Percentiles rank a stretch among this genome's conserved stretches.
Evolutionary conservation across 1,140 invertebrate genomes (phyloP).

Genomic region (Lordiphosa stackelbergi): DNA sequence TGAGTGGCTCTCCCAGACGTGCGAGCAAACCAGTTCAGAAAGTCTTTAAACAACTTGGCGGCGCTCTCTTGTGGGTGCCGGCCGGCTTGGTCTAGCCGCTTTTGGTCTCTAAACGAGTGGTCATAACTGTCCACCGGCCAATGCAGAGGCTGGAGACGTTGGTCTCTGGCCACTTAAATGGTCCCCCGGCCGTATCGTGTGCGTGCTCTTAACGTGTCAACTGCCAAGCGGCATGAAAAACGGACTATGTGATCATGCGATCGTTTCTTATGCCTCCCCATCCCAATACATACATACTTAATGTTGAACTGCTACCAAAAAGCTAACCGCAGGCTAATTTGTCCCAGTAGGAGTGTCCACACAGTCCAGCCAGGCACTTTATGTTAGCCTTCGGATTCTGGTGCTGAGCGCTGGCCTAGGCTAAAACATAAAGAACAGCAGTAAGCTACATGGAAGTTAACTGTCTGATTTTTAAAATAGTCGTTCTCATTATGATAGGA

Average conservation of each 20-base stretch:
- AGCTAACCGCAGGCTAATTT: constrained; percentile 66
- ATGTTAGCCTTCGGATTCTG: too few relatives aligned
- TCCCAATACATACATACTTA: constrained; percentile 10
- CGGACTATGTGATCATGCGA: constrained; percentile 11
- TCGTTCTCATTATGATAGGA: too few relatives aligned
- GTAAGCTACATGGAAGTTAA: constrained; percentile 23
- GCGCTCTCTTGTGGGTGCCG: constrained; percentile 20
- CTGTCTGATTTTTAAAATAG: too few relatives aligned
- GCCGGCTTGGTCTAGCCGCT: constrained; percentile 49
- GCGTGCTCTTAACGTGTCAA: constrained; percentile 30
- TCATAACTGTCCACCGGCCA: constrained; percentile 67
- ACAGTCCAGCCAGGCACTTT: constrained; percentile 10
- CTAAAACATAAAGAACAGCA: constrained; percentile 23
- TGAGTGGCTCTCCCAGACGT: neutral
- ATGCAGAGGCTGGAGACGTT: constrained; percentile 11
- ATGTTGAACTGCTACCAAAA: constrained; percentile 39
- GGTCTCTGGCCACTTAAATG: constrained; percentile 6
- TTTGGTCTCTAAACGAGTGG: constrained; percentile 61
- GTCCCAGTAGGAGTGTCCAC: constrained; percentile 25
- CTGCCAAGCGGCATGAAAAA: constrained; percentile 16
- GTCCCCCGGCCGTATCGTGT: constrained; percentile 20
- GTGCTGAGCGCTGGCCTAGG: constrained; percentile 16
- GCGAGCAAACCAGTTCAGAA: constrained; percentile 20
- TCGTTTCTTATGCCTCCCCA: neutral
- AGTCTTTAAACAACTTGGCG: constrained; percentile 8